Evolutionary conservation across 2,888 invertebrate species (phyloP).

Genomic region (Trisateles emortualis): DNA sequence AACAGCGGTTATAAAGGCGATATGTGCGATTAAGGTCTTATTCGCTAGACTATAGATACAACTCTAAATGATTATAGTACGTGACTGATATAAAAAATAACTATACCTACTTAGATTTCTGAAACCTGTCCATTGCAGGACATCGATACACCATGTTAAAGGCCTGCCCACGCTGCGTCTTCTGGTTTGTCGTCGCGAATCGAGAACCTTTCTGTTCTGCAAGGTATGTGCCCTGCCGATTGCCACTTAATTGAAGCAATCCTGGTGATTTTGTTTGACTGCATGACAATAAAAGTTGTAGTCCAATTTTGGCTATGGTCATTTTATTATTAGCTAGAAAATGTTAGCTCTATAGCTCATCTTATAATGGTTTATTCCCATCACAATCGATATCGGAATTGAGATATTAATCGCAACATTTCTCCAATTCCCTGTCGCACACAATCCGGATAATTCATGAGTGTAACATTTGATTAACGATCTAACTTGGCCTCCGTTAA

Average conservation of each 20-base stretch:
- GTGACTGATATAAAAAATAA: neutral
- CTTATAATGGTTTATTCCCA: neutral
- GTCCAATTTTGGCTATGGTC: no score
- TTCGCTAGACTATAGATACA: neutral
- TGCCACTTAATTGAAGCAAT: no score
- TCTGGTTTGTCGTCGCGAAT: no score
- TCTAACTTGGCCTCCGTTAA: constrained; percentile 20
- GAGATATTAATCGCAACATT: constrained; percentile 5
- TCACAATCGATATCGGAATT: neutral
- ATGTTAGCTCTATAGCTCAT: no score
- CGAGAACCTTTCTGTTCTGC: no score
- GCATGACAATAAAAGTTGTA: no score
- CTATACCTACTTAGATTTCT: neutral
- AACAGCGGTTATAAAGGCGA: neutral
- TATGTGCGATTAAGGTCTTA: neutral
- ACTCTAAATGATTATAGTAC: neutral
- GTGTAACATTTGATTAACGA: constrained; percentile 29
- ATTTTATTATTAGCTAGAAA: no score
- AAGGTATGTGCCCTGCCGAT: no score
- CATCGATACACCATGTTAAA: no score
- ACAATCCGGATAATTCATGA: constrained; percentile 32
- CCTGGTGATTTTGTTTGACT: no score
- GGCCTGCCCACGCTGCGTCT: no score
- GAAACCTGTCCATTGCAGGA: no score
- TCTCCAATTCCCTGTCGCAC: constrained; percentile 14